Base-by-base conservation (phyloP, 2,113 vertebrate genomes). In the Anguilla japonica region DNA sequence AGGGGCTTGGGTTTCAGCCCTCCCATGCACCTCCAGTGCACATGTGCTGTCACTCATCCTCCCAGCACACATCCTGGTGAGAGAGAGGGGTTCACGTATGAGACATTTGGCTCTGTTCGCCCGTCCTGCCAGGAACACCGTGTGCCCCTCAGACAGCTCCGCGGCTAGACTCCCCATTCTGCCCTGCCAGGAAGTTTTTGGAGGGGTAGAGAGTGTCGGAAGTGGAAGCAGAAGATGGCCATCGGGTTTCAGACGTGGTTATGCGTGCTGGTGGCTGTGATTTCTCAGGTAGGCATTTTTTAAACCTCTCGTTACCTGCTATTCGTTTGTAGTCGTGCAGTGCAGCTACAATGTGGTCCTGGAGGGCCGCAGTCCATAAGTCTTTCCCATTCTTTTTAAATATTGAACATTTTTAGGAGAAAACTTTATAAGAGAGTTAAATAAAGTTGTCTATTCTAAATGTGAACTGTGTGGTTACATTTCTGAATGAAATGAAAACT, bases 11-110 rank as follows among this genome's bases (percentile, higher is more conserved):
- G 86, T 91, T 87, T 89, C 90, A 89, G 82, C 87, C 88, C 88
- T 87, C 87, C 85, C 81, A 85, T 41, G 67, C 84, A 86, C 86
- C 87, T 86, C 88, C 88, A 43, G 82, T 83, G 89, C 95, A 96
- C 94, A 93, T 95, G 95, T 94, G 95, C 95, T 95, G 96, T 96
- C 96, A 94, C 91, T 96, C 95, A 96, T 89, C 85, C 88, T 40
- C 46, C 84, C 41, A 34, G 75, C 46, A 80, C 84, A 79, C 89
- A 83, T 79, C 89, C 90, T 91, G 91, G 91, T 83, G 88, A 92
- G 92, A 93, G 93, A 92, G 92, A 91, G 92, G 93, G 41, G 29
- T 88, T 88, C 75, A 87, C 87, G 84, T 89, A 85, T 88, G 67
- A 87, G 75, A 82, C 82, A 84, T 84, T 91, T 84, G 87, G 92